These are phyloP conservation scores for Acipenser oxyrinchus DNA, from an alignment of 2,797 vertebrate genomes.

Conservation along the genomic window DNA sequence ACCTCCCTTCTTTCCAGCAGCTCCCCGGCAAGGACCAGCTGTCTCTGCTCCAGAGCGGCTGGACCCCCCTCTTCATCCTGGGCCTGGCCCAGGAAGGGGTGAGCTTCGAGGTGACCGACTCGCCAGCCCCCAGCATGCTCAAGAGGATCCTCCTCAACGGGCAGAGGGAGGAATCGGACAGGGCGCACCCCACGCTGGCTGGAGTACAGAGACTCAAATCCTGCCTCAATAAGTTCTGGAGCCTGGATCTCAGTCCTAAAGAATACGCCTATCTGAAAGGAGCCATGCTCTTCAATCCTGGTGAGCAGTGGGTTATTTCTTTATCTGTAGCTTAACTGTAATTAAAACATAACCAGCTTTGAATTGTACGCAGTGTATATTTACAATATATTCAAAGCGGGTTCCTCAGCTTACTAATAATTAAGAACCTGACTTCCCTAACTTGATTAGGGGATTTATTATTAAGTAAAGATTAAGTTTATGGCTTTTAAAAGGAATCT, in stretches of 20 bases:
- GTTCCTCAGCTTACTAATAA: no score
- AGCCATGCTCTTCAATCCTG: constrained; percentile 83
- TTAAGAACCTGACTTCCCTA: no score
- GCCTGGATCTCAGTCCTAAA: constrained; percentile 78
- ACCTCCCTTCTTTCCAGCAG: constrained; percentile 76
- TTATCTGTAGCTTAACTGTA: no score
- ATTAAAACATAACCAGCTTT: no score
- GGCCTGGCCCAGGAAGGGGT: constrained; percentile 83
- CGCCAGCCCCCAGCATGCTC: constrained; percentile 78
- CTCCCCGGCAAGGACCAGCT: constrained; percentile 70
- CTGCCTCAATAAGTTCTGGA: constrained; percentile 79
- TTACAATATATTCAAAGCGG: no score
- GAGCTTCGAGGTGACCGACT: constrained; percentile 75
- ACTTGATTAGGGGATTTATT: no score
- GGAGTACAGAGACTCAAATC: constrained; percentile 70
- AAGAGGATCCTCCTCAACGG: constrained; percentile 78
- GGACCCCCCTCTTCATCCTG: constrained; percentile 83
- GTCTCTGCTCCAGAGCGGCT: constrained; percentile 67
- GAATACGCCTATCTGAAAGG: constrained; percentile 90
- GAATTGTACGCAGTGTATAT: no score
- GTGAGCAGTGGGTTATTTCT: constrained; percentile 45
- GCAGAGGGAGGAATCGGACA: constrained; percentile 34
- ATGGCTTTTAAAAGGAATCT: no score
- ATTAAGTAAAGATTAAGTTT: no score
- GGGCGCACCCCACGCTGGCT: constrained; percentile 65